A percentile compares a stretch with the other conserved stretches of the same genome.
Conservation (phyloP, 2,888 invertebrate species). For the Pyrrhosoma nymphula region DNA sequence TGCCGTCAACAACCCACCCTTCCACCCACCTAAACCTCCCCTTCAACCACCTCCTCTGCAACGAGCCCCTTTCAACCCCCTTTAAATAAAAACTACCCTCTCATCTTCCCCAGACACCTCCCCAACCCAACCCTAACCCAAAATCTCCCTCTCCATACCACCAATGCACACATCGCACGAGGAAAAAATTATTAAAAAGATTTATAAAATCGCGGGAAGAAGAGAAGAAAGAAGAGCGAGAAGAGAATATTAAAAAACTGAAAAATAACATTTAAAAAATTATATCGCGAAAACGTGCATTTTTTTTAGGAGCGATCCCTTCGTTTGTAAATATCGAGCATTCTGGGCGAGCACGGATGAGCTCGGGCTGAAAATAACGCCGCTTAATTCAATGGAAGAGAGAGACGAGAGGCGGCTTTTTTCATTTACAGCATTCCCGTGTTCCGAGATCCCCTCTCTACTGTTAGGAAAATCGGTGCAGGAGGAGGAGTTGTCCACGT, state of each 20-base stretch:
- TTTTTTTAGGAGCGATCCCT: conserved; percentile 11
- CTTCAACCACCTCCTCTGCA: background rate
- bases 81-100: background rate
- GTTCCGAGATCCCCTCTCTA: conserved; percentile 17
- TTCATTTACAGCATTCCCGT: conserved; percentile 28
- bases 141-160: background rate
- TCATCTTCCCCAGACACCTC: background rate
- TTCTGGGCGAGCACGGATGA: conserved; percentile 22
- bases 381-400: conserved; percentile 24
- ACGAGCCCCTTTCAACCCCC: background rate
- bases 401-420: background rate
- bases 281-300: background rate
- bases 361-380: conserved; percentile 35
- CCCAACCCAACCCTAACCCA: too few relatives aligned
- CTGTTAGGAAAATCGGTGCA: conserved; percentile 22
- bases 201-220: background rate
- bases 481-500: background rate
- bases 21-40: background rate
- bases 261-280: background rate
- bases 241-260: background rate
- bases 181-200: background rate
- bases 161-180: background rate
- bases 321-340: conserved; percentile 28
- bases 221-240: too few relatives aligned
- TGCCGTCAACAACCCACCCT: background rate